Evolutionary conservation across 1,140 invertebrate species (phyloP).

Genomic region (Pseudomyrmex concolor): DNA sequence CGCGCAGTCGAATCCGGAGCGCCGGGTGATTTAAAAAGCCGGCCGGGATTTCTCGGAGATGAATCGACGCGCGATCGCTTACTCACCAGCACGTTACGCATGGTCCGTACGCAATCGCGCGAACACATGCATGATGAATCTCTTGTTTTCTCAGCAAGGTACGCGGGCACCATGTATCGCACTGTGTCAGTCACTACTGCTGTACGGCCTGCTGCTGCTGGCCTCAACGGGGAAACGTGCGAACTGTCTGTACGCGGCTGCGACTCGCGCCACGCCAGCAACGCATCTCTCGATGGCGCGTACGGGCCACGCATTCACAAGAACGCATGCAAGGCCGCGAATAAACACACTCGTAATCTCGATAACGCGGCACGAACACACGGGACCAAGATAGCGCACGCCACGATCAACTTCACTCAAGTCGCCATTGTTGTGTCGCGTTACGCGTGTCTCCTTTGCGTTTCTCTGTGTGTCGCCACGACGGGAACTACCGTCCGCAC

Average conservation of each 20-base stretch:
- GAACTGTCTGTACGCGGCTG: constrained; percentile 31
- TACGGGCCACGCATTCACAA: constrained; percentile 57
- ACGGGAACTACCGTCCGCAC: not conserved
- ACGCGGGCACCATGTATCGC: constrained; percentile 69
- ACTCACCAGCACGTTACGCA: constrained; percentile 75
- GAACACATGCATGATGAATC: constrained; percentile 66
- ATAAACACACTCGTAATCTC: constrained; percentile 45
- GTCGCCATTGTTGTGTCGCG: constrained; percentile 81
- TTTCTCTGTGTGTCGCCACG: constrained; percentile 56
- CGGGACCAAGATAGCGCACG: constrained; percentile 70
- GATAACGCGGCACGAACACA: constrained; percentile 38
- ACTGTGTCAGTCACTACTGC: constrained; percentile 40
- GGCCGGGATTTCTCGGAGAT: not conserved
- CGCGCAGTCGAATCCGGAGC: not conserved
- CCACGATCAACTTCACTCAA: constrained; percentile 70
- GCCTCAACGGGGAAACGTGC: constrained; percentile 41
- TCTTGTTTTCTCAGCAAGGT: constrained; percentile 68
- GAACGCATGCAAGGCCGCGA: constrained; percentile 18
- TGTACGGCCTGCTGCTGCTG: constrained; percentile 24
- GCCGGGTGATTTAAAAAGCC: constrained; percentile 49
- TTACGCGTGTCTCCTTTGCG: constrained; percentile 70
- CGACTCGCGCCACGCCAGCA: constrained; percentile 32
- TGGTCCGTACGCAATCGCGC: constrained; percentile 54
- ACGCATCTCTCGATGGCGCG: constrained; percentile 67
- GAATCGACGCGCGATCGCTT: no score